A percentile compares a stretch with the other conserved stretches of the same genome.
Evolutionary conservation across 2,113 vertebrate genomes (phyloP).

Genomic region (Origma solitaria): DNA sequence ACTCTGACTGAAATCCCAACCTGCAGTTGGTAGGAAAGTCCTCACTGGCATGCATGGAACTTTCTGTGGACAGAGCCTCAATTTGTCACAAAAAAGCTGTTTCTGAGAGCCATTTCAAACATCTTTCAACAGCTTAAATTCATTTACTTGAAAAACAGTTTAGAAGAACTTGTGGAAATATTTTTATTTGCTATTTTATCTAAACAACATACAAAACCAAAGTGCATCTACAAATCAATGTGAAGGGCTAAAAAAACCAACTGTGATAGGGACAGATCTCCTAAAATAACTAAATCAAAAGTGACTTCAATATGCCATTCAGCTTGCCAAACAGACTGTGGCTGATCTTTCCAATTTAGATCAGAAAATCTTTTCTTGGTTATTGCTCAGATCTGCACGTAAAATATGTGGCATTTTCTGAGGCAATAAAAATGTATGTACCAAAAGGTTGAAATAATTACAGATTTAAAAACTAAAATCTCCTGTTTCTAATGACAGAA

Average conservation of each 20-base stretch:
- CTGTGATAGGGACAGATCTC: neutral
- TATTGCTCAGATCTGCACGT: conserved; percentile 42
- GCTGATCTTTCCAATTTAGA: conserved; percentile 42
- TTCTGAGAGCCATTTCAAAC: neutral
- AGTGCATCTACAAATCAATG: neutral
- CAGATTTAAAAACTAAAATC: neutral
- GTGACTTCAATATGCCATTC: conserved; percentile 14
- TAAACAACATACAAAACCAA: neutral
- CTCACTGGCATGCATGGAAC: neutral
- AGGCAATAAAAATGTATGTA: neutral
- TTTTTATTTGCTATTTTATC: neutral
- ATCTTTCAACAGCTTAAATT: neutral
- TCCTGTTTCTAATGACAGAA: neutral
- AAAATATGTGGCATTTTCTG: neutral
- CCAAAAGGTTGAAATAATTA: conserved; percentile 12
- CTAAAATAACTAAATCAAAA: conserved; percentile 43
- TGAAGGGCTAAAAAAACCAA: neutral
- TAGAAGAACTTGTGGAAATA: neutral
- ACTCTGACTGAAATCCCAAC: neutral
- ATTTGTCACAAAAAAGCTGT: neutral
- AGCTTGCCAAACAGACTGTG: neutral
- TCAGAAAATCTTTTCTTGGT: conserved; percentile 10
- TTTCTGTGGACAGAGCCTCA: neutral
- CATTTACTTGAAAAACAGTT: neutral
- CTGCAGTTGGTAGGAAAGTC: neutral